Evolutionary conservation across 2,888 invertebrate genomes (phyloP), one percentile per base, ranked within the genome.

Genomic region (Saturnia japonica): DNA sequence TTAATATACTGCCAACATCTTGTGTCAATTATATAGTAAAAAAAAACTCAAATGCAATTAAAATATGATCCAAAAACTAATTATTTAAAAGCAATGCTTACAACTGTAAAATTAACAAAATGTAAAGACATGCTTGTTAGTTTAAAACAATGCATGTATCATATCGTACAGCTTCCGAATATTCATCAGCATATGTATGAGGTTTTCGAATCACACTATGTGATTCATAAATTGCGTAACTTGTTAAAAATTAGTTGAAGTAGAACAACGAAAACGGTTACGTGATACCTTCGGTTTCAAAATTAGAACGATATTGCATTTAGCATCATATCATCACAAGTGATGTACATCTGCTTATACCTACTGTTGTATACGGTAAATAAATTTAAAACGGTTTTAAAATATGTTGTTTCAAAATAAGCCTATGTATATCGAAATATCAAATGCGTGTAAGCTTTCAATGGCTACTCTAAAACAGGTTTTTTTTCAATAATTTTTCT

Each of bases 261-360:
- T 64, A 64, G 64, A 64, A 40, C 64, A 9, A 19, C 34, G n/a
- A n/a, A 64, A 54, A 64, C 40, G 54, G 54, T 54, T 68, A 54
- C 68, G 68, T 40, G 54, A 68, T 47, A 54, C 34, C n/a, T 47
- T 51, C 34, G 72, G 67, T 76, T 76, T 74, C 74, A 69, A 76
- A 78, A 78, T 75, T 74, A 75, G 69, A 72, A 64, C 40, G 19
- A 16, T 64, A 74, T 70, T 54, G 42, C 25, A 67, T 68, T 60
- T 60, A 54, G 22, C 9, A 54, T 54, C 11, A 25, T 14, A 22
- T 54, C 54, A 54, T 54, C 54, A 54, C 22, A n/a, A 22, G 57
- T 3, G 1, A 11, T 28, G 14, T 28, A 25, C 57, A n/a, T n/a
- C 25, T 25, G 14, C 14, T 14, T 28, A 25, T 47, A 47, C 19